Evolutionary conservation across 2,888 invertebrate species (phyloP).

Genomic region (Meiosimyza platycephala): DNA sequence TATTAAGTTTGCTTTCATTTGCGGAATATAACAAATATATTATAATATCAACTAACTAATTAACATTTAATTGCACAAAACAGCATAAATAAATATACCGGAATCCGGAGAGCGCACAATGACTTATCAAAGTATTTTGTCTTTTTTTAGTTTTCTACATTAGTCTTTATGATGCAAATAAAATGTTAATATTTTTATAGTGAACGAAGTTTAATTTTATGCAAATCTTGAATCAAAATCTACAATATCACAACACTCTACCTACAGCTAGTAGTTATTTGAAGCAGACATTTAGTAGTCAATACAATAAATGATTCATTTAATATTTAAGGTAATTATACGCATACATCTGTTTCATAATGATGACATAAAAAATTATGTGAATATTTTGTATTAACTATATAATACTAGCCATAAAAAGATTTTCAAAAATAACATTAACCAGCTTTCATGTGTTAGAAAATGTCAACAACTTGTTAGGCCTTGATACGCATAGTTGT

Average conservation of each 20-base stretch:
- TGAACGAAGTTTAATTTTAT: constrained; percentile 7
- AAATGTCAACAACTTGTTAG: no score
- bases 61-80: neutral
- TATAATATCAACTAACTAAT: neutral
- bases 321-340: neutral
- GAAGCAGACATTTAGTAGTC: neutral
- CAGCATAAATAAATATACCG: neutral
- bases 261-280: no score
- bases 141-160: constrained; percentile 3
- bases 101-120: neutral
- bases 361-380: no score
- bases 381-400: no score
- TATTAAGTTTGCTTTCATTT: no score
- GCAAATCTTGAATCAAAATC: neutral
- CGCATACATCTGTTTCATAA: no score
- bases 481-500: no score
- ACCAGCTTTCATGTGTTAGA: no score
- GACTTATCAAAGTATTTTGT: neutral
- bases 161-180: constrained; percentile 1
- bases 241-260: neutral
- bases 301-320: constrained; percentile 2
- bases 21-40: no score
- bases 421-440: no score
- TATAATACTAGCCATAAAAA: no score
- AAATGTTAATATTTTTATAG: neutral